Evolutionary conservation across 2,888 invertebrate genomes (phyloP), one percentile per base, ranked within the genome.

Genomic region (Synanthedon myopaeformis): DNA sequence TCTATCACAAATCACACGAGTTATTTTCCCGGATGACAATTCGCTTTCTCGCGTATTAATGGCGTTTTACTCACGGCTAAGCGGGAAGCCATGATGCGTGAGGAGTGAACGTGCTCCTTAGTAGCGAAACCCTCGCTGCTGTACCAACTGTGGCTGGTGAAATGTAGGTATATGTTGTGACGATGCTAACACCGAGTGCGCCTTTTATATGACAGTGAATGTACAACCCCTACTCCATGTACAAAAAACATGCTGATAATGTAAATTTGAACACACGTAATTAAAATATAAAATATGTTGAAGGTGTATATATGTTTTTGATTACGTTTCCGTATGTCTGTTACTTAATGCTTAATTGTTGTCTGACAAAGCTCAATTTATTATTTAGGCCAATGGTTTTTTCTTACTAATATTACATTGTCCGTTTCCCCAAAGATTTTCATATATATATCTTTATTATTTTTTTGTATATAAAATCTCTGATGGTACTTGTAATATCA

Each of bases 201-300:
- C 71, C 79, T 82, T 84, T 73, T 85, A 84, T 85, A 84, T 77
- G 69, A 72, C 74, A 72, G 82, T 79, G 84, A 84, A 82, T 70
- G 79, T 70, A 63, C 73, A 68, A 70, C 81, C 82, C 82, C 82
- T 82, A 76, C 83, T 74, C 70, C 64, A 57, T 48, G 49, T 60
- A 57, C 55, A 58, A 61, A 66, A 70, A 66, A 65, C 57, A 62
- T 66, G 65, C 67, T 61, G 64, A 70, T 65, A 67, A 60, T 58
- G 61, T 60, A 67, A 66, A 68, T 66, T 59, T 56, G 49, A 59
- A 53, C n/a, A 28, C 17, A n/a, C 28, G 23, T 64, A 64, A 64
- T 72, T 63, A 64, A 57, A 51, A 57, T 52, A 56, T 61, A 14
- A 11, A 45, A 13, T 45, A 45, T 45, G 13, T 45, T 45, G 3